Evolutionary conservation across 2,888 invertebrate genomes (phyloP).

Genomic region (Xylota sylvarum): DNA sequence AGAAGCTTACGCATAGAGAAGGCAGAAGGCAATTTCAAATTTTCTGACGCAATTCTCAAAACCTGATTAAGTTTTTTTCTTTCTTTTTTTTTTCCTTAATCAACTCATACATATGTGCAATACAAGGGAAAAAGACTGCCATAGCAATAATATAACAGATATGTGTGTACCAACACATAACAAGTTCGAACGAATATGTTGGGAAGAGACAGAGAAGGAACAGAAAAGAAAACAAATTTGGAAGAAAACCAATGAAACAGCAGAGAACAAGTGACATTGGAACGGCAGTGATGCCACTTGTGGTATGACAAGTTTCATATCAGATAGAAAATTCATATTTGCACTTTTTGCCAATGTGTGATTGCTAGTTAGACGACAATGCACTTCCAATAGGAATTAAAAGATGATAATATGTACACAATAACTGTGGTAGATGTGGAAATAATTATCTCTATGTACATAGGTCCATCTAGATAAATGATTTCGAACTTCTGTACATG

Average conservation of each 20-base stretch:
- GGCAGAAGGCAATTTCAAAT: conserved; percentile 78
- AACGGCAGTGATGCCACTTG: conserved; percentile 55
- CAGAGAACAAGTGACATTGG: conserved; percentile 35
- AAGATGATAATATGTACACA: too few species aligned
- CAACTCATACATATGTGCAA: conserved; percentile 4
- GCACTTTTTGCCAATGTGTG: too few species aligned
- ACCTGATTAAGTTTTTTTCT: conserved; percentile 69
- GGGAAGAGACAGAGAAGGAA: conserved; percentile 10
- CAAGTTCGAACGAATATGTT: neutral
- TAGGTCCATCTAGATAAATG: too few species aligned
- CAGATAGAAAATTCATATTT: neutral
- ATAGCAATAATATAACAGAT: conserved; percentile 11
- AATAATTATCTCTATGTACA: too few species aligned
- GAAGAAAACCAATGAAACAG: neutral
- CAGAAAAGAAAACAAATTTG: conserved; percentile 19
- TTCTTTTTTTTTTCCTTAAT: conserved; percentile 24
- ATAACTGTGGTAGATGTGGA: too few species aligned
- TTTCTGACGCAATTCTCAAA: conserved; percentile 82
- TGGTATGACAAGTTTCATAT: neutral
- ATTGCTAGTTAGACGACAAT: too few species aligned
- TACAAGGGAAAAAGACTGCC: conserved; percentile 15
- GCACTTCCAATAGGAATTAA: too few species aligned
- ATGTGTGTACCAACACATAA: conserved; percentile 41
- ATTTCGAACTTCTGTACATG: too few species aligned
- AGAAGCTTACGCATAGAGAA: conserved; percentile 58